These are phyloP conservation scores for Lampropteryx suffumata DNA, from an alignment of 2,888 invertebrate genomes.

Conservation along the genomic window DNA sequence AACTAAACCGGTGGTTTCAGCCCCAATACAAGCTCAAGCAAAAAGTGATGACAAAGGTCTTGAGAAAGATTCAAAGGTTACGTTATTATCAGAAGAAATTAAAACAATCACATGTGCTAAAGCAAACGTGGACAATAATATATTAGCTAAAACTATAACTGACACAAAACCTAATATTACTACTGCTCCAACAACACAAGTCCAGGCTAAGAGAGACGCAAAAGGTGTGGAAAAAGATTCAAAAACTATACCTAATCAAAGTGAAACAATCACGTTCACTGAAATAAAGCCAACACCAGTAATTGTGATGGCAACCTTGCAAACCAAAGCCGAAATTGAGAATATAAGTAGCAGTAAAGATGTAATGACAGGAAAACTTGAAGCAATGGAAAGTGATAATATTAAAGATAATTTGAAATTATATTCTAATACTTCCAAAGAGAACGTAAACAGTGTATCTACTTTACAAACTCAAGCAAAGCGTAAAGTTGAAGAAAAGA, in stretches of 20 bases:
- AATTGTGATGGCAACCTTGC: no score
- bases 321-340: background rate
- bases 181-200: background rate
- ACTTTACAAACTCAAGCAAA: constrained; percentile 14
- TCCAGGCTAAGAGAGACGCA: background rate
- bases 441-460: background rate
- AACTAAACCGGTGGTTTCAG: background rate
- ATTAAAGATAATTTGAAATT: background rate
- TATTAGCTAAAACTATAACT: background rate
- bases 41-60: constrained; percentile 2
- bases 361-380: background rate
- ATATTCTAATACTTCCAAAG: background rate
- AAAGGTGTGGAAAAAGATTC: background rate
- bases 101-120: background rate
- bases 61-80: background rate
- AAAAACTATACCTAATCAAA: background rate
- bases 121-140: background rate
- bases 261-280: no score
- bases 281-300: no score
- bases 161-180: background rate
- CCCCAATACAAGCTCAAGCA: background rate
- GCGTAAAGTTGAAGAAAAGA: constrained; percentile 5
- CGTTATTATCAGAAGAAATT: background rate
- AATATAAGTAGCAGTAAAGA: background rate
- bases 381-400: background rate